phyloP scores from a whole-genome alignment of 2,797 vertebrate genomes.

The Taenioides sp. region DNA sequence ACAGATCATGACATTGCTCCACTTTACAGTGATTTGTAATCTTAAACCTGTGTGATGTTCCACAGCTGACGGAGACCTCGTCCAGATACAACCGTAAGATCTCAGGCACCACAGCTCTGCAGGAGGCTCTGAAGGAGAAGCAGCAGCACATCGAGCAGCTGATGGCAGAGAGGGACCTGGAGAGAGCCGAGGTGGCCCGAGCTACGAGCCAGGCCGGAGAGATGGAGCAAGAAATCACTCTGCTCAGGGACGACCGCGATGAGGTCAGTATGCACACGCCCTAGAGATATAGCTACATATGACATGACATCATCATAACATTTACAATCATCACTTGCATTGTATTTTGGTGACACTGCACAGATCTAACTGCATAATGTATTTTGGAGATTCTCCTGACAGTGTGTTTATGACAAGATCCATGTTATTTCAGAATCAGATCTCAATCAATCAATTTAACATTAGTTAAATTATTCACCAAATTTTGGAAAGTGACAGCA shows the following conservation, averaged over 20 bases:
- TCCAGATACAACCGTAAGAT: conserved; percentile 96
- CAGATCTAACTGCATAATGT: not conserved
- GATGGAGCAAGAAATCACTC: conserved; percentile 88
- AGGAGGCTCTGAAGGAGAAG: conserved; percentile 98
- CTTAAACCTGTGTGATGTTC: not conserved
- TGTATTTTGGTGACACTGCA: not conserved
- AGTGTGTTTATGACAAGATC: not conserved
- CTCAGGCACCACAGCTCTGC: conserved; percentile 95
- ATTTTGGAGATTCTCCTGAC: not conserved
- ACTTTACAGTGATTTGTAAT: no score
- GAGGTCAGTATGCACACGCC: conserved; percentile 78
- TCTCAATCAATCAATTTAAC: no score
- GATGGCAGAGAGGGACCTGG: conserved; percentile 93
- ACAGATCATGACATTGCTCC: no score
- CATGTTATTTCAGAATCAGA: no score
- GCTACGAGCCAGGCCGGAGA: conserved; percentile 94
- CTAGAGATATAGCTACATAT: not conserved
- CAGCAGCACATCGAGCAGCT: conserved; percentile 99
- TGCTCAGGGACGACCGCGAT: conserved; percentile 91
- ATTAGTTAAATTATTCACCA: not conserved
- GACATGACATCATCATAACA: no score
- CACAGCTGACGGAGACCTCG: conserved; percentile 95
- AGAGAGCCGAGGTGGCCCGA: conserved; percentile 95
- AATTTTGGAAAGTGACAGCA: not conserved
- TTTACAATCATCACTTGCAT: no score